phyloP scores from a whole-genome alignment of 2,113 vertebrate species.

The Oreochromis tanganicae region DNA sequence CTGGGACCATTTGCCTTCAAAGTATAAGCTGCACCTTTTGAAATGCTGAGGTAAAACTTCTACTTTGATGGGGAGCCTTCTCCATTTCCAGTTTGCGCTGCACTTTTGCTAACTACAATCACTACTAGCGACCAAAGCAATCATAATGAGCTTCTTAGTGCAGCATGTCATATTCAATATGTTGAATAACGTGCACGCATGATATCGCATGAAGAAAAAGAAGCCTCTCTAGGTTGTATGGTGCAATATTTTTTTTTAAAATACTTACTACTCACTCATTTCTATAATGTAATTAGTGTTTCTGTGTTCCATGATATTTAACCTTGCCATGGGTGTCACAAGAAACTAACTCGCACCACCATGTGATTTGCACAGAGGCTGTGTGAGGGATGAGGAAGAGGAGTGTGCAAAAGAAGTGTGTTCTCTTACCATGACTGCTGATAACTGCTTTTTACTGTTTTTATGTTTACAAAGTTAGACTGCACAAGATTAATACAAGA shows the following conservation, averaged over 20 bases:
- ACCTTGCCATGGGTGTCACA: background rate
- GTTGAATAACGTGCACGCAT: background rate
- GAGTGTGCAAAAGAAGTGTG: background rate
- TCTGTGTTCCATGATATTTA: background rate
- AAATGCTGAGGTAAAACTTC: background rate
- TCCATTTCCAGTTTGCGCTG: background rate
- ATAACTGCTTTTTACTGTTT: background rate
- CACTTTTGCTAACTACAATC: background rate
- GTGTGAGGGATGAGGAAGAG: background rate
- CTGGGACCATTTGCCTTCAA: background rate
- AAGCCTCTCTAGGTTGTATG: background rate
- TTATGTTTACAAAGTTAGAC: background rate
- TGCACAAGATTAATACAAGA: background rate
- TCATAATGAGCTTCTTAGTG: background rate
- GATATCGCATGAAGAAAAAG: background rate
- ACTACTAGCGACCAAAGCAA: background rate
- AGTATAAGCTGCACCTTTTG: background rate
- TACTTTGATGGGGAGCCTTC: background rate
- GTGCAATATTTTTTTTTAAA: fast-evolving
- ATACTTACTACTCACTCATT: background rate
- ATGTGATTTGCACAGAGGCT: background rate
- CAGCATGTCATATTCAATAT: background rate
- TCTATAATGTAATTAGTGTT: background rate
- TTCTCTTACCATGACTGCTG: background rate
- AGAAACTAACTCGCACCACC: background rate